phyloP scores from a whole-genome alignment of 1,140 invertebrate genomes.

The Metaphire vulgaris region DNA sequence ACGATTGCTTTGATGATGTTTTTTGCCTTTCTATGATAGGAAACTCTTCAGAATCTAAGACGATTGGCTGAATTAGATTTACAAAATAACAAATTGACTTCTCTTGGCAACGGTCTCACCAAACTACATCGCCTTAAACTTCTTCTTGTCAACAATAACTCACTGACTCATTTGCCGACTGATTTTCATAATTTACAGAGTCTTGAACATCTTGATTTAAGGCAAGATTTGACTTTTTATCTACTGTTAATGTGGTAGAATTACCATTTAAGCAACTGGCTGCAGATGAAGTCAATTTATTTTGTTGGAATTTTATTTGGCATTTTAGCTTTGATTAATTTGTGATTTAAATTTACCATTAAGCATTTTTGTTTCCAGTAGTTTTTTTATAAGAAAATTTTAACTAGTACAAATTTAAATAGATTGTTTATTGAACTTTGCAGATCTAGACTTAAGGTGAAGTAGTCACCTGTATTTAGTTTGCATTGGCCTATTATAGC shows the following conservation, averaged over 20 bases:
- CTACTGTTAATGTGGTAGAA: not conserved
- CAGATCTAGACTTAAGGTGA: no score
- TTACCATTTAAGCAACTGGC: not conserved
- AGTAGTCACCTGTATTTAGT: no score
- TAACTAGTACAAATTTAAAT: no score
- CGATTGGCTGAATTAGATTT: not conserved
- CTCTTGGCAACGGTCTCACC: not conserved
- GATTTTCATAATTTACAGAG: not conserved
- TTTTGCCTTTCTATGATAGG: no score
- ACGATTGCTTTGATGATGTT: not conserved
- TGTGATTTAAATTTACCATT: no score
- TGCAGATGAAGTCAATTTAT: not conserved
- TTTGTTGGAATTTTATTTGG: no score
- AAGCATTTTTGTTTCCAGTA: no score
- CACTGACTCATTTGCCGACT: not conserved
- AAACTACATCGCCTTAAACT: not conserved
- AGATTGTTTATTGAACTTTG: no score
- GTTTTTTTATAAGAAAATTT: no score
- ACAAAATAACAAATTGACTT: not conserved
- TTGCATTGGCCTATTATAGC: no score
- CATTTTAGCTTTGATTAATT: no score
- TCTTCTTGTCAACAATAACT: not conserved
- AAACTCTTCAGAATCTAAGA: not conserved
- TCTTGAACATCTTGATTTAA: not conserved
- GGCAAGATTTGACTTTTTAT: not conserved